phyloP scores from a whole-genome alignment of 2,888 invertebrate species.

The Drosophila imparisetae region DNA sequence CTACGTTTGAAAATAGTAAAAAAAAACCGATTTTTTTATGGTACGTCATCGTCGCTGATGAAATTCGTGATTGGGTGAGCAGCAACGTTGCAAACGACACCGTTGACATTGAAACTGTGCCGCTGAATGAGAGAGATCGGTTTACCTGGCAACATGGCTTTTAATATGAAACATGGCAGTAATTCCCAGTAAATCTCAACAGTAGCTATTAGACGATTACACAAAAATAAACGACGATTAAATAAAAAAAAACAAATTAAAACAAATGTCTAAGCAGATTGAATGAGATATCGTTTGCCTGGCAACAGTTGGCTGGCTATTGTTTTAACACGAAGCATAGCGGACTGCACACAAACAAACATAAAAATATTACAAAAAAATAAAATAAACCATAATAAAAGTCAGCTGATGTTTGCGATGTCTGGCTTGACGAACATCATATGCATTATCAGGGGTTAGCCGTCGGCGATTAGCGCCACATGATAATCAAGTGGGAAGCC shows the following conservation, averaged over 20 bases:
- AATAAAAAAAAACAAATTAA: slow-evolving; percentile 19
- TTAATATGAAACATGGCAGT: neutral
- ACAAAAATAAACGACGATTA: slow-evolving; percentile 7
- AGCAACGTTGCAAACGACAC: slow-evolving; percentile 58
- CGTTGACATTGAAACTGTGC: slow-evolving; percentile 71
- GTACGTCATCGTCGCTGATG: slow-evolving; percentile 70
- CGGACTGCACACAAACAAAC: slow-evolving; percentile 46
- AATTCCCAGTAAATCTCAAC: neutral
- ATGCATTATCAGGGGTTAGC: slow-evolving; percentile 17
- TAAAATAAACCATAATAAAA: slow-evolving; percentile 20
- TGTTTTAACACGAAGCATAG: neutral
- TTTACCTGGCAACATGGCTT: slow-evolving; percentile 1
- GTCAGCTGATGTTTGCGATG: slow-evolving; percentile 68
- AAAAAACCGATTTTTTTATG: slow-evolving; percentile 22
- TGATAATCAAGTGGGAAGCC: slow-evolving; percentile 26
- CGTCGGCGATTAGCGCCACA: slow-evolving; percentile 31
- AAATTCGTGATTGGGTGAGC: slow-evolving; percentile 44
- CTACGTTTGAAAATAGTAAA: neutral
- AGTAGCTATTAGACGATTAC: neutral
- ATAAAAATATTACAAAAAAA: slow-evolving; percentile 29
- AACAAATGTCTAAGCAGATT: slow-evolving; percentile 52
- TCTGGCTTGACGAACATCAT: slow-evolving; percentile 49
- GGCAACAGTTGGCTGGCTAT: slow-evolving; percentile 51
- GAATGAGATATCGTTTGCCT: slow-evolving; percentile 40
- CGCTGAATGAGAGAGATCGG: slow-evolving; percentile 11